phyloP scores from a whole-genome alignment of 37 sponge, comb jelly and placozoan genomes.

The Chondrosia reniformis region DNA sequence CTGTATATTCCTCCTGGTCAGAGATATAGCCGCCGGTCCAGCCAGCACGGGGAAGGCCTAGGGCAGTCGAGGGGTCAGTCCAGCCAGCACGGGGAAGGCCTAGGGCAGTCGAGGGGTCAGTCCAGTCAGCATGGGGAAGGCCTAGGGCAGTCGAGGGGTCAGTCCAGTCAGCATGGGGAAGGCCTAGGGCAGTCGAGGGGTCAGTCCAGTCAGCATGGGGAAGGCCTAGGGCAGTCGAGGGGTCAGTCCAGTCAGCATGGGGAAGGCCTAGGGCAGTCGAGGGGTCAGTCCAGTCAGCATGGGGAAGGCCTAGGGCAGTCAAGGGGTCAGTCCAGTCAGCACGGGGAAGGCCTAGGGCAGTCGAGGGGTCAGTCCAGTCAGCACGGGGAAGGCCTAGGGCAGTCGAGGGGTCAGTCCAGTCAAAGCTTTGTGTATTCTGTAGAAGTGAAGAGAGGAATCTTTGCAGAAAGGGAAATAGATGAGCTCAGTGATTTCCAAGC shows the following conservation, averaged over 20 bases:
- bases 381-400: not conserved
- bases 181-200: not conserved
- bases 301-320: too few species aligned
- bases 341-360: too few species aligned
- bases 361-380: not conserved
- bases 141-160: not conserved
- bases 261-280: too few species aligned
- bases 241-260: not conserved
- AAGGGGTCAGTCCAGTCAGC: not conserved
- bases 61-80: not conserved
- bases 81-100: too few species aligned
- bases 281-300: not conserved
- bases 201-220: not conserved
- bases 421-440: not conserved
- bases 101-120: not conserved
- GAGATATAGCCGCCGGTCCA: not conserved
- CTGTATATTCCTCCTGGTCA: constrained; percentile 10
- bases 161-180: not conserved
- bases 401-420: not conserved
- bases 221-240: too few species aligned
- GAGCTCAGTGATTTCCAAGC: not conserved
- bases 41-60: not conserved
- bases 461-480: not conserved
- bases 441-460: not conserved
- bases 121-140: too few species aligned